Evolutionary conservation across 2,113 vertebrate species (phyloP), one percentile per base, ranked within the genome.

Genomic region (Elephas maximus): DNA sequence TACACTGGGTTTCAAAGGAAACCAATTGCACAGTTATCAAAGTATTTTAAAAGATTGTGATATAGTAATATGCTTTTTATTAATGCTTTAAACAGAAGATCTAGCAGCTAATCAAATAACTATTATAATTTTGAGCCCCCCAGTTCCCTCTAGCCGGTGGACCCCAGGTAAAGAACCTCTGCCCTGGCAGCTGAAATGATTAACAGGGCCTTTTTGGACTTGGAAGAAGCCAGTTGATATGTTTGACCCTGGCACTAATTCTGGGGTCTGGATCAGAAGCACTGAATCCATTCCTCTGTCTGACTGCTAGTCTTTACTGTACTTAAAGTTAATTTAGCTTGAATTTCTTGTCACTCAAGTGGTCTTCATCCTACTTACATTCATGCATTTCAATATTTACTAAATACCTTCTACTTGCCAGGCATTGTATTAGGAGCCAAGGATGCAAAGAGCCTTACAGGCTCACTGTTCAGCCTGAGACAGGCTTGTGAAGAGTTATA

Each of bases 101-200:
- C 44, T 74, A 44, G 30, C 57, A 62, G 44, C 63, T 91, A 74
- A 30, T 80, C 83, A 51, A 15, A 73, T 69, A 65, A 85, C 88
- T 74, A 6, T 63, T 83, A 11, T 87, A 26, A 81, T 87, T 83
- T 93, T 2, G 15, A 37, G 9, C 57, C 20, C 45, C 45, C 63
- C 37, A 53, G 33, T 37, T 26, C n/a, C 60, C 30, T 53, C 48
- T 44, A 37, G 1, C 77, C 69, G 83, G 33, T 45, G 24, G 53
- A 28, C 57, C 41, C 44, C 37, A n/a, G 8, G 37, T 37, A 6
- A 60, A 18, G 48, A n/a, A 30, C 57, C 30, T 74, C 45, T 62
- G 53, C 62, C 76, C 62, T 78, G 12, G 69, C 33, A 81, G 7
- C 26, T 21, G 48, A 53, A 41, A 9, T 82, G 57, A 77, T 37